These are phyloP conservation scores for Lethocerus indicus DNA, from an alignment of 1,140 invertebrate genomes.

Conservation along the genomic window DNA sequence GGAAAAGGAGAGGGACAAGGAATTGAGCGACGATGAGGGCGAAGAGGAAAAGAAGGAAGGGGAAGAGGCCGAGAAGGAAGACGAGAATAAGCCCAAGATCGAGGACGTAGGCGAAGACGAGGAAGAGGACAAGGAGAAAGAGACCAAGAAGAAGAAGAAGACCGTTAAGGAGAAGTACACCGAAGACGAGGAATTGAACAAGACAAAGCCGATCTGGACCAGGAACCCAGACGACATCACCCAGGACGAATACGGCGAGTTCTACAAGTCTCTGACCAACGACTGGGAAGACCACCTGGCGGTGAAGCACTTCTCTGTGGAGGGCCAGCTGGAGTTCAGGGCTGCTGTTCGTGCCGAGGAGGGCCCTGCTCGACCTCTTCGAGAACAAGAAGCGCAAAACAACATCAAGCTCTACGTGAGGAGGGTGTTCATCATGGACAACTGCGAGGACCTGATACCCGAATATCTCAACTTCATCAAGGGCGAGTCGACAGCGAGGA, in stretches of 20 bases:
- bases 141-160: slow-evolving; percentile 87
- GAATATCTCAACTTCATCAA: slow-evolving; percentile 95
- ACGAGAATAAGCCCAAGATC: slow-evolving; percentile 75
- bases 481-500: slow-evolving; percentile 95
- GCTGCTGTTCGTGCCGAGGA: slow-evolving; percentile 81
- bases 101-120: slow-evolving; percentile 86
- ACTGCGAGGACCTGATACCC: slow-evolving; percentile 95
- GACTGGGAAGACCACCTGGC: slow-evolving; percentile 99
- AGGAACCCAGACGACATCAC: slow-evolving; percentile 95
- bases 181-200: slow-evolving; percentile 97
- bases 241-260: slow-evolving; percentile 96
- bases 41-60: slow-evolving; percentile 51
- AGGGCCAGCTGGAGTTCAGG: slow-evolving; percentile 95
- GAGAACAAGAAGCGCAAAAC: slow-evolving; percentile 96
- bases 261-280: slow-evolving; percentile 96
- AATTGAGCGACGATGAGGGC: slow-evolving; percentile 75
- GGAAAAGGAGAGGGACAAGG: slow-evolving; percentile 90
- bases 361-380: slow-evolving; percentile 97
- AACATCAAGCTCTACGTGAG: slow-evolving; percentile 97
- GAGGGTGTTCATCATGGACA: slow-evolving; percentile 98
- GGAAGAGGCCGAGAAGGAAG: slow-evolving; percentile 30
- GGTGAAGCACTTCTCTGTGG: slow-evolving; percentile 96
- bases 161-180: slow-evolving; percentile 95
- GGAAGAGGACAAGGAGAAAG: slow-evolving; percentile 52
- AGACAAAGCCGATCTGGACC: slow-evolving; percentile 98